Evolutionary conservation across 1,140 invertebrate species (phyloP).

Genomic region (Polypedilum pembai): DNA sequence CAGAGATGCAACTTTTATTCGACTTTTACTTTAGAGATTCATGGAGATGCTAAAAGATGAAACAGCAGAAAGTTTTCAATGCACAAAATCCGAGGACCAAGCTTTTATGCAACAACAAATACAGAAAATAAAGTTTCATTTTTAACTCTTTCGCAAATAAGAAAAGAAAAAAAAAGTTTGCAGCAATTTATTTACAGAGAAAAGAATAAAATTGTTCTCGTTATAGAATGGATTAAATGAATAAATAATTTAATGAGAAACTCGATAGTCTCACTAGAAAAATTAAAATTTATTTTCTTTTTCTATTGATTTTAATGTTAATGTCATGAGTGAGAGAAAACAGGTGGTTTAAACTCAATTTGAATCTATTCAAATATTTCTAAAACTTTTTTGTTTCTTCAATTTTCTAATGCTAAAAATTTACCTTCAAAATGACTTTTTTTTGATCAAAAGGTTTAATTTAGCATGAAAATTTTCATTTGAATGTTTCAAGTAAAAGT

Average conservation of each 20-base stretch:
- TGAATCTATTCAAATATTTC: too few species aligned
- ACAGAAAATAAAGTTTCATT: not conserved
- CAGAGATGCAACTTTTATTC: not conserved
- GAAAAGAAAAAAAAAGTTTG: not conserved
- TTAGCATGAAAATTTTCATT: too few species aligned
- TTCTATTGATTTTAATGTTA: too few species aligned
- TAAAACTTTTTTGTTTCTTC: too few species aligned
- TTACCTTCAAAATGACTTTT: too few species aligned
- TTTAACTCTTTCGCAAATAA: not conserved
- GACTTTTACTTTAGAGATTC: not conserved
- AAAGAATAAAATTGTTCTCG: not conserved
- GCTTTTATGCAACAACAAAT: too few species aligned
- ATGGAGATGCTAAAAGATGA: conserved; percentile 20
- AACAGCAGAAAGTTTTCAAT: not conserved
- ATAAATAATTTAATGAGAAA: conserved; percentile 1
- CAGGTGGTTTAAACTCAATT: too few species aligned
- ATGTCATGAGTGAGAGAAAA: too few species aligned
- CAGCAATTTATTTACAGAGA: not conserved
- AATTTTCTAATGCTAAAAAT: too few species aligned
- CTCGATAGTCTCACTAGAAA: not conserved
- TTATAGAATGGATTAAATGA: not conserved
- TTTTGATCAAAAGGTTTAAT: too few species aligned
- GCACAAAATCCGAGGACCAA: not conserved
- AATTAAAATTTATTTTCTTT: too few species aligned
- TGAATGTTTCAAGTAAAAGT: too few species aligned